A percentile compares a stretch with the other conserved stretches of the same genome.
These are phyloP conservation scores for Idaea biselata DNA, from an alignment of 2,888 invertebrate genomes.

Conservation along the genomic window DNA sequence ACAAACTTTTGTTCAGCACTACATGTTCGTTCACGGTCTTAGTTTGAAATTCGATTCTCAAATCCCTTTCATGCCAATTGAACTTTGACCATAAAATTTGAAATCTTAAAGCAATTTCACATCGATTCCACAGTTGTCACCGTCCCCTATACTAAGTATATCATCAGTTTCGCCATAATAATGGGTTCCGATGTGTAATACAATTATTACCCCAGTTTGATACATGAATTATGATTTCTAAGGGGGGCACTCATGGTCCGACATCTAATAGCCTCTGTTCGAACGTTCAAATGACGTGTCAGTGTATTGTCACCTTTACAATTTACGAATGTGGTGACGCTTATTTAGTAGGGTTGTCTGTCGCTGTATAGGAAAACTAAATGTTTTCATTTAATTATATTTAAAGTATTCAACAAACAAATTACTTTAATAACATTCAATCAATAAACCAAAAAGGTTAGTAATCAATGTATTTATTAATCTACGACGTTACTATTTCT, in stretches of 20 bases:
- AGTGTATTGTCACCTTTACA: conserved; percentile 72
- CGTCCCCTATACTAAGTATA: conserved; percentile 34
- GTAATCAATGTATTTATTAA: too few species aligned
- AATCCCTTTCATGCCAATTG: not conserved
- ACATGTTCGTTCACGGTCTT: too few species aligned
- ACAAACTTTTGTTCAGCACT: too few species aligned
- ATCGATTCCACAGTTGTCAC: conserved; percentile 66
- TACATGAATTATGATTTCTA: conserved; percentile 75
- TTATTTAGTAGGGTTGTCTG: conserved; percentile 34
- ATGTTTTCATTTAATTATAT: too few species aligned
- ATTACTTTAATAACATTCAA: too few species aligned
- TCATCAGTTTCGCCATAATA: conserved; percentile 56
- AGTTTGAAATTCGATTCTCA: not conserved
- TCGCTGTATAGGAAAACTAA: conserved; percentile 9
- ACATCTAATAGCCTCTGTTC: conserved; percentile 65
- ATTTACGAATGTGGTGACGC: conserved; percentile 63
- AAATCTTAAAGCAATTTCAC: conserved; percentile 46
- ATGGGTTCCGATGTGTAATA: conserved; percentile 62
- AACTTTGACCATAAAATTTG: conserved; percentile 20
- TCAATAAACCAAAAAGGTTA: too few species aligned
- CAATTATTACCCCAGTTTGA: conserved; percentile 54
- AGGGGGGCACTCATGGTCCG: conserved; percentile 40
- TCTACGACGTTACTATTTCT: too few species aligned
- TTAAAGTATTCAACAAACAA: too few species aligned
- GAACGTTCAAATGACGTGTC: conserved; percentile 67